A percentile compares a stretch with the other conserved stretches of the same genome.
Evolutionary conservation across 1,140 invertebrate species (phyloP).

Genomic region (Nasonia giraulti): DNA sequence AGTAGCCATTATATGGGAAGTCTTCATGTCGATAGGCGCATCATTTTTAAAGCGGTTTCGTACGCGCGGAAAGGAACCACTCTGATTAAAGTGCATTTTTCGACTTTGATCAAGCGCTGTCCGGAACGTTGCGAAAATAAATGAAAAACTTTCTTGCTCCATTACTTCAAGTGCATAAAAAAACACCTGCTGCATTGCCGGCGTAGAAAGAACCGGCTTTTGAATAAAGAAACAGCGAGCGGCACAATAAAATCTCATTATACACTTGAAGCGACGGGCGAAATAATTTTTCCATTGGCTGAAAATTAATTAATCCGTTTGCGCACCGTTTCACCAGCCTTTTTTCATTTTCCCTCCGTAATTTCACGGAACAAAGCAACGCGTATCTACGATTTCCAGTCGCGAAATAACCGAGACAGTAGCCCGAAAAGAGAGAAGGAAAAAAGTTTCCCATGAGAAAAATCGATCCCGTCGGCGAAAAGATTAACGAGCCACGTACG

Average conservation of each 20-base stretch:
- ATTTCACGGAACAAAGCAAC: background rate
- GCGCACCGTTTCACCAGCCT: background rate
- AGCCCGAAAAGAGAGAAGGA: background rate
- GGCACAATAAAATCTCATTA: background rate
- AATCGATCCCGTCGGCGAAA: background rate
- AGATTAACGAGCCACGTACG: conserved; percentile 18
- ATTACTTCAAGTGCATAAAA: background rate
- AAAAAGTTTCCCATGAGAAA: background rate
- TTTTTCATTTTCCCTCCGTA: background rate
- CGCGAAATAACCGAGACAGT: background rate
- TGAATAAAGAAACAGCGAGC: too few relatives aligned
- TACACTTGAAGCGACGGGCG: background rate
- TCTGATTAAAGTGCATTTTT: background rate
- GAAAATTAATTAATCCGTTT: background rate
- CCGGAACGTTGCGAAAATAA: background rate
- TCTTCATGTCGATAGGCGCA: too few relatives aligned
- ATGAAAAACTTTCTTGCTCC: background rate
- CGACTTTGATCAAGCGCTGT: background rate
- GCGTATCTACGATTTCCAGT: background rate
- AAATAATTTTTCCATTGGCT: background rate
- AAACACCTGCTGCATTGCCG: too few relatives aligned
- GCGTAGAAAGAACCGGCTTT: too few relatives aligned
- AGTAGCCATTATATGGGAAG: too few relatives aligned
- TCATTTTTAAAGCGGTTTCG: too few relatives aligned
- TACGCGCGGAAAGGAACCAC: too few relatives aligned